phyloP scores from a whole-genome alignment of 2,797 vertebrate genomes.

The Salarias fasciatus region DNA sequence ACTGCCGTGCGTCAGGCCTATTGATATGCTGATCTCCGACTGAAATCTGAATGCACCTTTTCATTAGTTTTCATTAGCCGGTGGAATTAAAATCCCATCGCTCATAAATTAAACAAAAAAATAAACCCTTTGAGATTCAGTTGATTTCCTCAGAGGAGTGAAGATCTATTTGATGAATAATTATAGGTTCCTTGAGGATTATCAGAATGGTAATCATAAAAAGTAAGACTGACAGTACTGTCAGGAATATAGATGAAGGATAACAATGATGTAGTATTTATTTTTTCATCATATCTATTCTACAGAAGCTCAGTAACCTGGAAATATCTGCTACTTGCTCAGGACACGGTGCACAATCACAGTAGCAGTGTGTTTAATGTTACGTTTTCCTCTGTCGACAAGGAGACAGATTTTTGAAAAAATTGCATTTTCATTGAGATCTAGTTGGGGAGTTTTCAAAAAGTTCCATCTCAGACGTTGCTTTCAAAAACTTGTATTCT shows the following conservation, averaged over 20 bases:
- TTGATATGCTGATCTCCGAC: conserved; percentile 61
- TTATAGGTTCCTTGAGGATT: conserved; percentile 60
- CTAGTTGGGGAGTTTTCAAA: no score
- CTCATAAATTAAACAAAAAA: conserved; percentile 65
- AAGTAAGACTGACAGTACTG: no score
- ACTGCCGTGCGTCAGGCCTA: conserved; percentile 29
- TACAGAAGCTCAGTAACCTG: not conserved
- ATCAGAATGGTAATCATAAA: conserved; percentile 53
- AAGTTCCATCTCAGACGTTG: no score
- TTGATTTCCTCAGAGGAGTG: conserved; percentile 60
- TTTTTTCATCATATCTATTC: conserved; percentile 24
- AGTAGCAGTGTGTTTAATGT: no score
- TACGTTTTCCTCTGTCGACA: no score
- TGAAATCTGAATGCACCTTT: conserved; percentile 57
- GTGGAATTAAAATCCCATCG: conserved; percentile 66
- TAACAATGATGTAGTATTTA: conserved; percentile 34
- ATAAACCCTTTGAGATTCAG: conserved; percentile 57
- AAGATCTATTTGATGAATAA: conserved; percentile 64
- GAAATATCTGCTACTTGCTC: not conserved
- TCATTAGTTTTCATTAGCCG: conserved; percentile 66
- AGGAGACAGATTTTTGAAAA: no score
- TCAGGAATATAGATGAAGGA: no score
- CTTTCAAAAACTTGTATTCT: no score
- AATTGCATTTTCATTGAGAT: no score
- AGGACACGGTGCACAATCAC: no score